A percentile compares a stretch with the other conserved stretches of the same genome.
These are phyloP conservation scores for Cardiocondyla obscurior DNA, from an alignment of 1,140 invertebrate species.

Conservation along the genomic window DNA sequence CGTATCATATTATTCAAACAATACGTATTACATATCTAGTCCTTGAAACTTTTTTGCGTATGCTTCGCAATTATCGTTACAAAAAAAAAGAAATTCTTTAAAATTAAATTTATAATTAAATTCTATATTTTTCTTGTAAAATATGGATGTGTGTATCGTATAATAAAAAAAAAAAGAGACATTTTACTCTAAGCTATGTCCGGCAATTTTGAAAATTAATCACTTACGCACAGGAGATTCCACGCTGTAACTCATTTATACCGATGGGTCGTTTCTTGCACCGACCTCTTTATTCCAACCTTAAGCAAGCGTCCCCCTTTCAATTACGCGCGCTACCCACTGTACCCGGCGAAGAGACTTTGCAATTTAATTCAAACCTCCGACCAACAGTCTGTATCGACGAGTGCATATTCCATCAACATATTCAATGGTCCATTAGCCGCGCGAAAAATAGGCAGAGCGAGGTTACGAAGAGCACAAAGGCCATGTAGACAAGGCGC, in stretches of 20 bases:
- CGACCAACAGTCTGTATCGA: slow-evolving; percentile 56
- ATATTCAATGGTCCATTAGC: slow-evolving; percentile 73
- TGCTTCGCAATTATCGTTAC: background rate
- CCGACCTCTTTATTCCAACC: slow-evolving; percentile 39
- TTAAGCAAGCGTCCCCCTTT: slow-evolving; percentile 46
- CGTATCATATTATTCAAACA: background rate
- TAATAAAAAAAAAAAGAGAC: background rate
- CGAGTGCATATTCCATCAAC: slow-evolving; percentile 66
- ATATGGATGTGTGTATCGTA: background rate
- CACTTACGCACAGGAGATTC: background rate
- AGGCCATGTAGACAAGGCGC: slow-evolving; percentile 55
- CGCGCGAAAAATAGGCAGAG: slow-evolving; percentile 46
- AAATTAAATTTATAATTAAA: background rate
- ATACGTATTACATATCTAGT: background rate
- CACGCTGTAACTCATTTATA: background rate
- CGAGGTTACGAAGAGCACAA: slow-evolving; percentile 50
- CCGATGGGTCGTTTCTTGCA: slow-evolving; percentile 8
- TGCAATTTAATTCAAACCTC: slow-evolving; percentile 67
- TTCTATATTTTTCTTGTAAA: background rate
- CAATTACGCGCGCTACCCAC: slow-evolving; percentile 66
- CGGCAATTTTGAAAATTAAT: slow-evolving; percentile 10
- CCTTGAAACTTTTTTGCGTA: background rate
- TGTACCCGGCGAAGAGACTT: slow-evolving; percentile 47
- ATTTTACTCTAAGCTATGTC: no score
- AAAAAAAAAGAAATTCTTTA: background rate